phyloP scores from a whole-genome alignment of 2,113 vertebrate genomes.

The Ornithorhynchus anatinus region DNA sequence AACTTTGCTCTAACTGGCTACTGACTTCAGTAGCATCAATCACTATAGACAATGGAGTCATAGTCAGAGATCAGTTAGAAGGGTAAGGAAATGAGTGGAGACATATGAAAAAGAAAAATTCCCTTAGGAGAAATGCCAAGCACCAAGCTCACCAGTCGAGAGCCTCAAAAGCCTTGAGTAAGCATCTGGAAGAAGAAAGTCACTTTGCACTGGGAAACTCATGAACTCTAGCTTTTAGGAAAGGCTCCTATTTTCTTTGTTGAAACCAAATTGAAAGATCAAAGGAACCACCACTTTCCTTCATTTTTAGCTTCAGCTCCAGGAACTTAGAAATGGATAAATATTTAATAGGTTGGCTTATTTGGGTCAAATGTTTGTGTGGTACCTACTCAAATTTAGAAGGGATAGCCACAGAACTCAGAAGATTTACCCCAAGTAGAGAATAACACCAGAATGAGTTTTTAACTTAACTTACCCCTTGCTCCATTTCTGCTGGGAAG shows the following conservation, averaged over 20 bases:
- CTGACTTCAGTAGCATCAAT: not conserved
- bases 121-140: conserved; percentile 15
- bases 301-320: not conserved
- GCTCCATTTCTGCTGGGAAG: too few relatives aligned
- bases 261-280: not conserved
- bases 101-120: conserved; percentile 43
- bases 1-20: too few relatives aligned
- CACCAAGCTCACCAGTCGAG: conserved; percentile 19
- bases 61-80: conserved; percentile 24
- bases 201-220: conserved; percentile 12
- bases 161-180: conserved; percentile 22
- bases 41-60: not conserved
- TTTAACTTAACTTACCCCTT: too few relatives aligned
- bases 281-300: not conserved
- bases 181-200: conserved; percentile 26
- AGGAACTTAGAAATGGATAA: not conserved
- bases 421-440: too few relatives aligned
- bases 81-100: conserved; percentile 26
- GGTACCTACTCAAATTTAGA: too few relatives aligned
- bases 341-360: too few relatives aligned
- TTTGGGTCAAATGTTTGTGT: too few relatives aligned
- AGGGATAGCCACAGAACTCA: too few relatives aligned
- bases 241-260: not conserved
- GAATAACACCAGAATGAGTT: too few relatives aligned
- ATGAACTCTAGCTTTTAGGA: not conserved